Evolutionary conservation across 1,140 invertebrate genomes (phyloP), one percentile per base, ranked within the genome.

Genomic region (Macrocentrus cingulum): DNA sequence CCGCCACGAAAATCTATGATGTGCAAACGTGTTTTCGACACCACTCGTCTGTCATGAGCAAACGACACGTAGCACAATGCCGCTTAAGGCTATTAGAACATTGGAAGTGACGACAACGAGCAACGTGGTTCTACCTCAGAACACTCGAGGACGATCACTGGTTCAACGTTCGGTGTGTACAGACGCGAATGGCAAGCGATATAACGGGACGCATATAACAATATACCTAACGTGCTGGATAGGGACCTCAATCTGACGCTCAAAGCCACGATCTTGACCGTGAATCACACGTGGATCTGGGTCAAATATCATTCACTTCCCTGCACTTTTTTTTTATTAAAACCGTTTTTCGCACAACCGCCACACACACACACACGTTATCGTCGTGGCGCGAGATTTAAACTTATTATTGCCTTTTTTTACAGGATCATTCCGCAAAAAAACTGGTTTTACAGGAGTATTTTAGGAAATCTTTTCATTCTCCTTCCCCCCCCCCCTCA

Each of bases 191-290:
- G 36, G 13, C 8, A 39, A 39, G 13, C 3, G 9, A 29, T n/a
- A n/a, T 72, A 74, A 72, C 72, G 72, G 70, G 66, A 72, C 60
- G 64, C 67, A 64, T 7, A 16, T 8, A 18, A 16, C 2, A 58
- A 36, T 20, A 39, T 20, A 16, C 19, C 15, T 20, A 22, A 39
- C 13, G 36, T 39, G 36, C 3, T 5, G 18, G n/a, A 39, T 1
- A n/a, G 37, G 5, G 15, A 39, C 15, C 25, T 29, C 25, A 4
- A 9, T 29, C 4, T 4, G 4, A 15, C 16, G 11, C 42, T 8
- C 7, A 11, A 23, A 11, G n/a, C 20, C 8, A 20, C 29, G 19
- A 25, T 25, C 45, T 48, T 48, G 45, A 48, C 45, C 45, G 22
- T 48, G 45, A 48, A 13, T 25, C 2, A 13, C 4, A 9, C 20